Conservation (phyloP, 1,140 invertebrate species). For the Drosophila nasuta region DNA sequence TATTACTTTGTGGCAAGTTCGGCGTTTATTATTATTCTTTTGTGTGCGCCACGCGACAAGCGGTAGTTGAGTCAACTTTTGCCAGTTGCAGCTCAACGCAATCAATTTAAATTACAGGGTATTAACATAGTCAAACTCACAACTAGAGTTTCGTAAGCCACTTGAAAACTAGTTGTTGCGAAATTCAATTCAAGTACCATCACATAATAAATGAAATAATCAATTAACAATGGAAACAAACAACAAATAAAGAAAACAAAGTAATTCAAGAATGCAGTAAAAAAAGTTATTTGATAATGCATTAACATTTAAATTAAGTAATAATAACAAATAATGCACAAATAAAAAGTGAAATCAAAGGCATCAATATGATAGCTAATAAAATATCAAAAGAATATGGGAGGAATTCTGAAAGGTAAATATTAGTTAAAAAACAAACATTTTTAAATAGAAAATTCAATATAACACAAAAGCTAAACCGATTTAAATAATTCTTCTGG, state of each 20-base stretch:
- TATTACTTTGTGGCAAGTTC: slow-evolving; percentile 73
- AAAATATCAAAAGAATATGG: too few species aligned
- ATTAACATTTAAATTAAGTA: too few species aligned
- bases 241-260: not conserved
- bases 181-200: not conserved
- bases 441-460: too few species aligned
- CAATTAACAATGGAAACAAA: not conserved
- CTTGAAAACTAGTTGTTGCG: not conserved
- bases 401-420: too few species aligned
- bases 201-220: not conserved
- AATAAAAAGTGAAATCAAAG: too few species aligned
- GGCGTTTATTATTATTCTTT: slow-evolving; percentile 59
- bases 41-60: slow-evolving; percentile 3
- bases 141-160: not conserved
- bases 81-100: slow-evolving; percentile 12
- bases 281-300: too few species aligned
- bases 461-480: too few species aligned
- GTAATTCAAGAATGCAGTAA: not conserved
- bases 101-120: slow-evolving; percentile 35
- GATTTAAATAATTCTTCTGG: too few species aligned
- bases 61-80: slow-evolving; percentile 3
- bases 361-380: too few species aligned
- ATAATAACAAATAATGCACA: too few species aligned
- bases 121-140: slow-evolving; percentile 4
- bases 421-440: too few species aligned